These are phyloP conservation scores for Dermolepida albohirtum DNA, from an alignment of 2,888 invertebrate species.

Conservation along the genomic window DNA sequence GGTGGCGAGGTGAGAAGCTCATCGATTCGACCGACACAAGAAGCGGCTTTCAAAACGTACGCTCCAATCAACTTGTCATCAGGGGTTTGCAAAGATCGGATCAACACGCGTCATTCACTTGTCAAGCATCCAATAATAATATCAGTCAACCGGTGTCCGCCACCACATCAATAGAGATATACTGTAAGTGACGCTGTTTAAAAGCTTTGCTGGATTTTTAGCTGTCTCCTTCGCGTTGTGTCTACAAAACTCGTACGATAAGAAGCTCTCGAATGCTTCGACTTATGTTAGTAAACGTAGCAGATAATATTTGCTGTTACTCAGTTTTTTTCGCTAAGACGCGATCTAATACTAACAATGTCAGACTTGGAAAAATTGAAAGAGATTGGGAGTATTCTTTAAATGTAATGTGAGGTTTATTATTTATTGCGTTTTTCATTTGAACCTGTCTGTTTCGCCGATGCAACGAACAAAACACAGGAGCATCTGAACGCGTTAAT, in stretches of 20 bases:
- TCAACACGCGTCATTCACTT: conserved; percentile 80
- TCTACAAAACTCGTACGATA: background rate
- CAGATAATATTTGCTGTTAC: too few relatives aligned
- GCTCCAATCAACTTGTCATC: conserved; percentile 72
- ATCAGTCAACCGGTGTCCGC: conserved; percentile 76
- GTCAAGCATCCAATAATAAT: conserved; percentile 83
- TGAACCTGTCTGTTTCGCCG: too few relatives aligned
- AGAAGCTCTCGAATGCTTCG: too few relatives aligned
- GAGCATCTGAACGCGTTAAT: too few relatives aligned
- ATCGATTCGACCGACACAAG: conserved; percentile 72
- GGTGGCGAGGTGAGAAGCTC: conserved; percentile 79
- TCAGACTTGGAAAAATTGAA: background rate
- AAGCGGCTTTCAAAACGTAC: conserved; percentile 66
- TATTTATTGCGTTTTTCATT: too few relatives aligned
- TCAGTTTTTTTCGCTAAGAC: too few relatives aligned
- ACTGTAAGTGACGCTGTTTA: conserved; percentile 71
- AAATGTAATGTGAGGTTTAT: too few relatives aligned
- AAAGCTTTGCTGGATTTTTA: conserved; percentile 3
- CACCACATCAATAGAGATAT: conserved; percentile 79
- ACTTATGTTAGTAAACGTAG: too few relatives aligned
- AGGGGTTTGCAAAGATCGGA: conserved; percentile 75
- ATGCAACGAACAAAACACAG: too few relatives aligned
- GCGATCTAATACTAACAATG: background rate
- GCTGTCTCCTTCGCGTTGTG: too few relatives aligned
- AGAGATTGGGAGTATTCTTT: too few relatives aligned